Percentiles rank a stretch among this genome's conserved stretches.
phyloP scores from a whole-genome alignment of 1,140 invertebrate genomes.

The Antheraea pernyi region DNA sequence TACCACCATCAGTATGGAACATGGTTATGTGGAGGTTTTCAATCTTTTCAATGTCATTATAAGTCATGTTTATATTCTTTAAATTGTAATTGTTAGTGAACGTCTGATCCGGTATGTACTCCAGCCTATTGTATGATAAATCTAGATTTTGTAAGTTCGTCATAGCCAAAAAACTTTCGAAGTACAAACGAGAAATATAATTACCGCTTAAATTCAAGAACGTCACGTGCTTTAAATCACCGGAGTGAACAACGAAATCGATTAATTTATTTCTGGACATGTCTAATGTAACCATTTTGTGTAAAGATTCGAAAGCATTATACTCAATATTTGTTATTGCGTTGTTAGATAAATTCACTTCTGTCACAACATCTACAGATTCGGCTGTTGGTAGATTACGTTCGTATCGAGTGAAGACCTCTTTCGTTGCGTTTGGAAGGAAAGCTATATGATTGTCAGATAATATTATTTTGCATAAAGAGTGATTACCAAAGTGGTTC shows the following conservation, averaged over 20 bases:
- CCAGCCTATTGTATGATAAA: conserved; percentile 56
- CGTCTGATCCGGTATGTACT: conserved; percentile 47
- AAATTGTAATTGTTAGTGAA: conserved; percentile 48
- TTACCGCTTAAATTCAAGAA: conserved; percentile 64
- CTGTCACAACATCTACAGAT: conserved; percentile 40
- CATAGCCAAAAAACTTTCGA: conserved; percentile 54
- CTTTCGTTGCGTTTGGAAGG: conserved; percentile 42
- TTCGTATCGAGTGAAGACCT: conserved; percentile 26
- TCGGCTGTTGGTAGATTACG: conserved; percentile 29
- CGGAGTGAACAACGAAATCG: conserved; percentile 49
- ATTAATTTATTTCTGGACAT: conserved; percentile 55
- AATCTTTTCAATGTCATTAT: conserved; percentile 48
- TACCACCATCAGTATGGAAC: conserved; percentile 53
- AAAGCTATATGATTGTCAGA: conserved; percentile 52
- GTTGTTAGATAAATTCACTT: conserved; percentile 59
- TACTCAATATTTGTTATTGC: conserved; percentile 52
- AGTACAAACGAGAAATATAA: conserved; percentile 45
- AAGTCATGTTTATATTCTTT: conserved; percentile 51
- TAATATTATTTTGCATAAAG: conserved; percentile 54
- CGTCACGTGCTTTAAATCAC: conserved; percentile 46
- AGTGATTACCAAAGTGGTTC: conserved; percentile 49
- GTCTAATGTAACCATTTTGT: conserved; percentile 45
- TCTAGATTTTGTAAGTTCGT: conserved; percentile 59
- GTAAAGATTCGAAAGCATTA: conserved; percentile 53
- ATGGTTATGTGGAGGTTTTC: conserved; percentile 46